Conservation (phyloP, 2,113 vertebrate species). For the Perca schrenkii region DNA sequence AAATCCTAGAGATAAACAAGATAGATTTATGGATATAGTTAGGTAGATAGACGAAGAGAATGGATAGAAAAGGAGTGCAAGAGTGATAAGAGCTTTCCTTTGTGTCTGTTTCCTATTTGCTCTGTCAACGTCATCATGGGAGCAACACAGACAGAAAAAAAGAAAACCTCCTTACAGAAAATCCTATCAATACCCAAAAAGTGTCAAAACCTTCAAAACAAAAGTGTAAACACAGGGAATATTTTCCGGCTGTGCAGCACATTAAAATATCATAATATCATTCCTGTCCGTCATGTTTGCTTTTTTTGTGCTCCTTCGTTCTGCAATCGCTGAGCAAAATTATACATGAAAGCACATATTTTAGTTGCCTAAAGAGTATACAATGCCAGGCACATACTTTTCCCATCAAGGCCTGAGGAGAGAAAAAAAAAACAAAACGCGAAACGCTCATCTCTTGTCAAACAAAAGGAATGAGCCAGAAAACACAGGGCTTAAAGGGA, state of each 20-base stretch:
- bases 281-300: constrained; percentile 59
- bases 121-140: constrained; percentile 20
- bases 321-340: constrained; percentile 45
- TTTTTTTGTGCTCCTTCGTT: constrained; percentile 20
- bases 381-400: constrained; percentile 67
- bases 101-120: constrained; percentile 65
- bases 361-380: constrained; percentile 56
- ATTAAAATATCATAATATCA: constrained; percentile 64
- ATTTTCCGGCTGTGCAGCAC: constrained; percentile 52
- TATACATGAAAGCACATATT: constrained; percentile 58
- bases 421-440: constrained; percentile 5
- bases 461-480: constrained; percentile 66
- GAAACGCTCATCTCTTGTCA: constrained; percentile 67
- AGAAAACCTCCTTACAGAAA: constrained; percentile 1
- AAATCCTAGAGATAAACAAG: constrained; percentile 57
- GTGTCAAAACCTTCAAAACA: constrained; percentile 57
- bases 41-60: constrained; percentile 18
- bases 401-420: constrained; percentile 59
- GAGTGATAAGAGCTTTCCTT: constrained; percentile 38
- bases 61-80: constrained; percentile 10
- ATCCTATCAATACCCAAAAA: constrained; percentile 24
- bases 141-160: constrained; percentile 9
- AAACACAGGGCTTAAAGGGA: constrained; percentile 58
- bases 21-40: constrained; percentile 41
- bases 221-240: constrained; percentile 55